These are phyloP conservation scores for Desoria tigrina DNA, from an alignment of 2,888 invertebrate species.

Conservation along the genomic window DNA sequence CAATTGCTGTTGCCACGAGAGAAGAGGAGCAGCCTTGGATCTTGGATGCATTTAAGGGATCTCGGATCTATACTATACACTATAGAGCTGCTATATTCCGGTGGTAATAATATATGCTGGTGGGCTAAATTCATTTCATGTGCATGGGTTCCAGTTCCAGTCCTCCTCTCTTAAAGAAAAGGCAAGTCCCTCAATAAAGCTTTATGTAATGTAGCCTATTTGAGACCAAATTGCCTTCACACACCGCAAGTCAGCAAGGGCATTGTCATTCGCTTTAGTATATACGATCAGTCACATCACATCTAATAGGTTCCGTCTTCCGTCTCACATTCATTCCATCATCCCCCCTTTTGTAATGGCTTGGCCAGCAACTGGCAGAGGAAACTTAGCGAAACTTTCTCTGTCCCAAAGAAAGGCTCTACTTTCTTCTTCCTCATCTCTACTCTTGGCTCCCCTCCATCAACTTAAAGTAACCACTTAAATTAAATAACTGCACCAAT, in stretches of 20 bases:
- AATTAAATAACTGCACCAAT: conserved; percentile 12
- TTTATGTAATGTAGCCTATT: conserved; percentile 31
- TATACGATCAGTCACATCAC: conserved; percentile 30
- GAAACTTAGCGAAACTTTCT: conserved; percentile 7
- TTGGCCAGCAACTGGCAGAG: neutral
- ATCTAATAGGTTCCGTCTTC: conserved; percentile 29
- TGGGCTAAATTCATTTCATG: conserved; percentile 1
- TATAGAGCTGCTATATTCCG: neutral
- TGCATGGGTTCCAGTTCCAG: neutral
- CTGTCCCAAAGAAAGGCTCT: neutral
- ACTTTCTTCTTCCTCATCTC: neutral
- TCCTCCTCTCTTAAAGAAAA: neutral
- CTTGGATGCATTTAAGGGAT: no score
- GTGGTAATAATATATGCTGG: neutral
- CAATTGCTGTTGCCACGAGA: no score
- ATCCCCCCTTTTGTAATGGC: conserved; percentile 1
- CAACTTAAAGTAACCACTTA: conserved; percentile 13
- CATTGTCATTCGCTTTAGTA: conserved; percentile 30
- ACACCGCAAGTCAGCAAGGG: conserved; percentile 33
- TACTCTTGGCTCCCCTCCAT: conserved; percentile 13
- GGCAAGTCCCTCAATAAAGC: conserved; percentile 28
- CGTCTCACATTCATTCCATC: conserved; percentile 15
- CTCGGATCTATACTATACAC: no score
- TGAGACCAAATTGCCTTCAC: conserved; percentile 29
- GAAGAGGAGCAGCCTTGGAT: no score